Evolutionary conservation across 2,797 vertebrate species (phyloP).

Genomic region (Borostomias antarcticus): DNA sequence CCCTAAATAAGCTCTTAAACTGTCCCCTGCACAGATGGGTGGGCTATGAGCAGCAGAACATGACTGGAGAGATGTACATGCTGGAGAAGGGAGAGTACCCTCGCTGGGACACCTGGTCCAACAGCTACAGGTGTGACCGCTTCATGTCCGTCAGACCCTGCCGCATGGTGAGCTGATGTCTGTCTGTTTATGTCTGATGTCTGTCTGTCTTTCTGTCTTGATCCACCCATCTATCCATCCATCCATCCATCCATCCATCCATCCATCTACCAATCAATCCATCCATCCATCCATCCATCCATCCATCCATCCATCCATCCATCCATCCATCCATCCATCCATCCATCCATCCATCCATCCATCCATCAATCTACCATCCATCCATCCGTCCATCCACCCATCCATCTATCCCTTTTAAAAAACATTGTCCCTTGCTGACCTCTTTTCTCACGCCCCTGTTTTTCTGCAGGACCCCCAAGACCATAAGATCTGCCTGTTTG

Average conservation of each 20-base stretch:
- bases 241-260: background rate
- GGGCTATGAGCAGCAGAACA: conserved; percentile 82
- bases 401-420: background rate
- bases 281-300: too few species aligned
- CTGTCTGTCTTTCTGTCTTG: background rate
- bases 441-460: background rate
- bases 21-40: conserved; percentile 73
- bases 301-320: background rate
- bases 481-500: conserved; percentile 84
- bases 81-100: conserved; percentile 87
- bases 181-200: background rate
- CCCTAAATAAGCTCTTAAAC: too few species aligned
- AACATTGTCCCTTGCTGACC: background rate
- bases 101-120: conserved; percentile 87
- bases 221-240: background rate
- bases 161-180: conserved; percentile 73
- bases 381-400: background rate
- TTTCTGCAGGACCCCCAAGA: conserved; percentile 79
- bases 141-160: conserved; percentile 83
- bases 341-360: too few species aligned
- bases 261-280: background rate
- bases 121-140: conserved; percentile 82
- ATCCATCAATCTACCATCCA: too few species aligned
- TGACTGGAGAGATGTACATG: conserved; percentile 85
- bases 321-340: too few species aligned